phyloP scores from a whole-genome alignment of 2,797 vertebrate genomes.

The Dromococcyx pavoninus region DNA sequence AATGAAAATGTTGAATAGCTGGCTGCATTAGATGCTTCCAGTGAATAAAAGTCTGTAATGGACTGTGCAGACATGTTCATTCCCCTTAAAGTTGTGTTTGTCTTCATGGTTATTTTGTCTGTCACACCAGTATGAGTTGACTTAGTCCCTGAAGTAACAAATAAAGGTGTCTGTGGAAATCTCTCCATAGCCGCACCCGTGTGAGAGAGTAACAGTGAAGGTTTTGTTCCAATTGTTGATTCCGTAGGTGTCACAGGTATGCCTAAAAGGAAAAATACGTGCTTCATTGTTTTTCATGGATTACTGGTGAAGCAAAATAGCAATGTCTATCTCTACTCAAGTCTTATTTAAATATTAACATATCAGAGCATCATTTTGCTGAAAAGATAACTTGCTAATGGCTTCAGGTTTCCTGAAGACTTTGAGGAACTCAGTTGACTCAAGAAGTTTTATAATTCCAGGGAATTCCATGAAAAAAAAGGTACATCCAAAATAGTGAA shows the following conservation, averaged over 20 bases:
- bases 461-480: background rate
- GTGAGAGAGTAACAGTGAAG: conserved; percentile 12
- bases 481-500: background rate
- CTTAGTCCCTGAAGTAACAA: conserved; percentile 19
- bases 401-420: background rate
- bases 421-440: background rate
- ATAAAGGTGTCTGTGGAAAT: conserved; percentile 27
- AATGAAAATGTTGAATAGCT: conserved; percentile 26
- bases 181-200: background rate
- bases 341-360: background rate
- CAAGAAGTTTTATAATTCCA: background rate
- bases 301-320: background rate
- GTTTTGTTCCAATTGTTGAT: conserved; percentile 3
- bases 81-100: background rate
- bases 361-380: background rate
- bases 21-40: background rate
- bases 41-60: conserved; percentile 9
- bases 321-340: background rate
- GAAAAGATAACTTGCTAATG: background rate
- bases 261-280: conserved; percentile 65
- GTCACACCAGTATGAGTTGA: background rate
- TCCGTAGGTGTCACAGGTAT: conserved; percentile 70
- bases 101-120: conserved; percentile 3
- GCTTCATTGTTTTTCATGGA: background rate
- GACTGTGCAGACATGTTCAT: background rate